Conservation (phyloP, 2,113 vertebrate genomes). For the Rhea pennata region DNA sequence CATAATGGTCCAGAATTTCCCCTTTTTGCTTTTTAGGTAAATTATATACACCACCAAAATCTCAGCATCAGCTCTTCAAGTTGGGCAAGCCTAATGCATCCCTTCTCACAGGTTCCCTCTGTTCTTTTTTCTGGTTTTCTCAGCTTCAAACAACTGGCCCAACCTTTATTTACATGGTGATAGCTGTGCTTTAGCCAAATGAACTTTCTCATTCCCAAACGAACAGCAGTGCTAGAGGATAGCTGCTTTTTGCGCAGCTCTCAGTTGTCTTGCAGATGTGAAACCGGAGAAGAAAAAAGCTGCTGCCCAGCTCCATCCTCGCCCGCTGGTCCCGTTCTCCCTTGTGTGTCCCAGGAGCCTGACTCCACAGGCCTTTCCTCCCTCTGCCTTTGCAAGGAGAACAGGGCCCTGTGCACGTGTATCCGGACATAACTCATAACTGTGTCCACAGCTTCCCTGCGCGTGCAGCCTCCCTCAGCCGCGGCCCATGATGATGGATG, state of each 20-base stretch:
- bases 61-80: not conserved
- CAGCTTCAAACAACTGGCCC: not conserved
- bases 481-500: constrained; percentile 83
- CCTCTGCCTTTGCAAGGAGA: not conserved
- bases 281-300: not conserved
- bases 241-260: not conserved
- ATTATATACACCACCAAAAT: not conserved
- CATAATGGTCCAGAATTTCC: rapidly evolving
- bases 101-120: not conserved
- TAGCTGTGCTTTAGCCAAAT: not conserved
- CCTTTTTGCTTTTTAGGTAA: not conserved
- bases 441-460: constrained; percentile 85
- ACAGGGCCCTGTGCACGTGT: rapidly evolving
- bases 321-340: not conserved
- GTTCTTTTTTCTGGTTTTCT: not conserved
- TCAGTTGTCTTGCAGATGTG: rapidly evolving
- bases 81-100: not conserved
- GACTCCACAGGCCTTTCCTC: not conserved
- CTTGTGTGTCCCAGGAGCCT: not conserved
- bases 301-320: not conserved
- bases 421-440: not conserved
- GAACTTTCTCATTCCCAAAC: not conserved
- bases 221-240: no score
- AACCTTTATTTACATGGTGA: not conserved
- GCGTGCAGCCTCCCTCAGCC: constrained; percentile 87